Evolutionary conservation across 92 coral and sea anemone genomes (phyloP).

Genomic region (Diadumene lineata): DNA sequence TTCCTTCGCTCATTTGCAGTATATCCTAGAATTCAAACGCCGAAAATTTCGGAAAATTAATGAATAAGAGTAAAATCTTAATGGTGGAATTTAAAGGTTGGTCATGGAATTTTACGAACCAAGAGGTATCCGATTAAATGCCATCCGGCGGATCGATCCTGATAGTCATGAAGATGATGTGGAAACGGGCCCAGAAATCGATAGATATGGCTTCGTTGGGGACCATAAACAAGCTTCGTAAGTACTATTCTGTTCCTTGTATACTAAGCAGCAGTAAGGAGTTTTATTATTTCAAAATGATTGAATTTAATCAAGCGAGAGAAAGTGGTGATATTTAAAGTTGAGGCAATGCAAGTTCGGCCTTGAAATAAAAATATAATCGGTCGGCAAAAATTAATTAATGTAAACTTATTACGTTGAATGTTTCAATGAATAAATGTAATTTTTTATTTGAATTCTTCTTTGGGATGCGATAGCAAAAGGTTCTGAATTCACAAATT

Average conservation of each 20-base stretch:
- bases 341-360: too few species aligned
- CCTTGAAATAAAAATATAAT: too few species aligned
- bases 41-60: background rate
- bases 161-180: conserved; percentile 42
- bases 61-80: background rate
- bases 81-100: conserved; percentile 6
- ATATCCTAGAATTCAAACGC: background rate
- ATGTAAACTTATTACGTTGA: background rate
- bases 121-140: conserved; percentile 60
- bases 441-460: too few species aligned
- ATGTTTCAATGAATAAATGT: background rate
- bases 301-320: background rate
- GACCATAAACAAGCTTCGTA: conserved; percentile 92
- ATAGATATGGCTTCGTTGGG: conserved; percentile 88
- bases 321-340: too few species aligned
- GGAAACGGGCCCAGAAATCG: conserved; percentile 44
- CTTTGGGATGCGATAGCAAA: background rate
- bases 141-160: conserved; percentile 70
- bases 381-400: background rate
- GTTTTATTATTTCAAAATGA: background rate
- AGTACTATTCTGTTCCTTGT: conserved; percentile 33
- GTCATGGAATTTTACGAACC: conserved; percentile 89
- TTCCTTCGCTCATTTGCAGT: background rate
- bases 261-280: background rate
- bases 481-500: too few species aligned